phyloP scores from a whole-genome alignment of 1,140 invertebrate species.

The Panulirus ornatus region DNA sequence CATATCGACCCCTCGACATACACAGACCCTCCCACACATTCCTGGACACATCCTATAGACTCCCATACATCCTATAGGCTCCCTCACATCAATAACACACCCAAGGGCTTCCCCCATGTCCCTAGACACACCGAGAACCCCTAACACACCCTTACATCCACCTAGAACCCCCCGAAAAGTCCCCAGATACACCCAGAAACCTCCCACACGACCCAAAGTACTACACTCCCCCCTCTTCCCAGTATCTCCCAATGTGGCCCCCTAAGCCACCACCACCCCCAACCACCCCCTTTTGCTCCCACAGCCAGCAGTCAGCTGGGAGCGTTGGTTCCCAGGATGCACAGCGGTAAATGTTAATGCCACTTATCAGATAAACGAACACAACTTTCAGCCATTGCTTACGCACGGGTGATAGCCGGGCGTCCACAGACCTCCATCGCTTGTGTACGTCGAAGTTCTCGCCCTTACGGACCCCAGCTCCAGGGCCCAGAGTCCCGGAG shows the following conservation, averaged over 20 bases:
- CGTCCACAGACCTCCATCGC: constrained; percentile 5
- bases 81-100: too few species aligned
- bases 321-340: constrained; percentile 49
- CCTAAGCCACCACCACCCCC: not conserved
- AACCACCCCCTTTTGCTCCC: not conserved
- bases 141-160: not conserved
- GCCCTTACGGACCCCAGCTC: not conserved
- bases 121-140: not conserved
- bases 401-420: constrained; percentile 12
- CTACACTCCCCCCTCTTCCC: too few species aligned
- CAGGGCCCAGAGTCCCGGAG: not conserved
- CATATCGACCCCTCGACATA: too few species aligned
- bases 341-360: constrained; percentile 52
- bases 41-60: too few species aligned
- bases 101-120: too few species aligned
- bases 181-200: too few species aligned
- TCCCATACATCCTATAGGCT: too few species aligned
- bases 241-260: too few species aligned
- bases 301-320: not conserved
- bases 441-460: not conserved
- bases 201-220: too few species aligned
- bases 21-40: too few species aligned
- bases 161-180: too few species aligned
- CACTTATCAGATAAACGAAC: constrained; percentile 47
- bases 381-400: constrained; percentile 43